phyloP scores from a whole-genome alignment of 2,888 invertebrate genomes.

The Callyntrura guangdongensis region DNA sequence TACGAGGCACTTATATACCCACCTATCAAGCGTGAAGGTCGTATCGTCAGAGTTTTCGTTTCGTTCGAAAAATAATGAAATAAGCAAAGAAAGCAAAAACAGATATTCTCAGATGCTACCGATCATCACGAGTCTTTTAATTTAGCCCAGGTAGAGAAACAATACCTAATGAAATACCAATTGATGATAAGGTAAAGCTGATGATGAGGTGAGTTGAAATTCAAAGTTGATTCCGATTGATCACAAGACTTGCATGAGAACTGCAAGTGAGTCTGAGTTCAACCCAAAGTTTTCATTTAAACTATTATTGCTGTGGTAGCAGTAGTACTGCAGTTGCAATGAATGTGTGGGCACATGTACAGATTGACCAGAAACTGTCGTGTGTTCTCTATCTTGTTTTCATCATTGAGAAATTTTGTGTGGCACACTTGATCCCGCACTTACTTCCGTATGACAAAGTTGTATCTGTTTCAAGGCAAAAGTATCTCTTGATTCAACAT shows the following conservation, averaged over 20 bases:
- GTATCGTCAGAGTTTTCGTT: constrained; percentile 58
- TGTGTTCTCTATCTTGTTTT: constrained; percentile 29
- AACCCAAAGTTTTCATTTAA: not conserved
- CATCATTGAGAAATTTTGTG: constrained; percentile 45
- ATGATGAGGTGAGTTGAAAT: constrained; percentile 54
- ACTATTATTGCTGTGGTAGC: not conserved
- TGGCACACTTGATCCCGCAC: constrained; percentile 33
- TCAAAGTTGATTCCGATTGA: constrained; percentile 39
- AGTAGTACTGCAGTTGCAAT: not conserved
- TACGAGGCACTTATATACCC: constrained; percentile 72
- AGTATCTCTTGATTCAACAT: constrained; percentile 37
- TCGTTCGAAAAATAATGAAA: constrained; percentile 69
- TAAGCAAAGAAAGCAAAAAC: constrained; percentile 7
- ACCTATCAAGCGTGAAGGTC: not conserved
- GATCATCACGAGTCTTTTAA: constrained; percentile 11
- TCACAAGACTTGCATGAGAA: constrained; percentile 65
- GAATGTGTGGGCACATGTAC: constrained; percentile 1
- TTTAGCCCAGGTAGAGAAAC: constrained; percentile 15
- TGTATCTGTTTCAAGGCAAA: constrained; percentile 30
- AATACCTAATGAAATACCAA: constrained; percentile 29
- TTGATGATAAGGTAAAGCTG: not conserved
- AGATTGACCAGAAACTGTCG: constrained; percentile 33
- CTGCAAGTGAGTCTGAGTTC: not conserved
- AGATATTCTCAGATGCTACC: constrained; percentile 21
- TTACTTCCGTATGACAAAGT: constrained; percentile 57